Evolutionary conservation across 2,888 invertebrate species (phyloP), one percentile per base, ranked within the genome.

Genomic region (Idaea biselata): DNA sequence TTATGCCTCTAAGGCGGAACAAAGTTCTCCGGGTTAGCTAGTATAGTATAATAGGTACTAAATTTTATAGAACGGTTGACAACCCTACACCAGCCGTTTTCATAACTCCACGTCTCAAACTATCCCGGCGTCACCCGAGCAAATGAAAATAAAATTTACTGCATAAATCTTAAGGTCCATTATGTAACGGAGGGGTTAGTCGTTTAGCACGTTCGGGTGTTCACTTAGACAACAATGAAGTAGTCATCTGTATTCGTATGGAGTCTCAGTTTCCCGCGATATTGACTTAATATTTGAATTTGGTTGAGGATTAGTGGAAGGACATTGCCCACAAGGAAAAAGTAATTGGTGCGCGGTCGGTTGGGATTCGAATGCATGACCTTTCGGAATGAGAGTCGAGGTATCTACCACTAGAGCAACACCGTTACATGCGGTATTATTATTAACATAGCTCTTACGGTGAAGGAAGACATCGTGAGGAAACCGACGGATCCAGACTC

Each of bases 191-290:
- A 59, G 53, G 7, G 32, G 59, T 54, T 62, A 61, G 64, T 61
- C 62, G 64, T 66, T 73, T 77, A 68, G 55, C 72, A 61, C 67
- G 63, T 78, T 71, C 70, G 70, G 59, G 60, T 61, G 62, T 32
- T 63, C 63, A 57, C 58, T 31, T 55, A 58, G 32, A 60, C 76
- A 75, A 84, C 86, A 85, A 87, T 87, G 66, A 54, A 59, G 73
- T 58, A 71, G 76, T 77, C 73, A 78, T 88, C 78, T 77, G 83
- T 86, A 89, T 89, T 87, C 89, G 68, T 70, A 65, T 61, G 69
- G 59, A 73, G 85, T 86, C 70, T 72, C 71, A 72, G 81, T 81
- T 88, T 87, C 85, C 87, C 83, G 88, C 83, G 84, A 84, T 81
- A 77, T 78, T 74, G 74, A 74, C 73, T 87, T 86, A 82, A 85